Conservation (phyloP, 2,113 vertebrate genomes). For the Centropristis striata region DNA sequence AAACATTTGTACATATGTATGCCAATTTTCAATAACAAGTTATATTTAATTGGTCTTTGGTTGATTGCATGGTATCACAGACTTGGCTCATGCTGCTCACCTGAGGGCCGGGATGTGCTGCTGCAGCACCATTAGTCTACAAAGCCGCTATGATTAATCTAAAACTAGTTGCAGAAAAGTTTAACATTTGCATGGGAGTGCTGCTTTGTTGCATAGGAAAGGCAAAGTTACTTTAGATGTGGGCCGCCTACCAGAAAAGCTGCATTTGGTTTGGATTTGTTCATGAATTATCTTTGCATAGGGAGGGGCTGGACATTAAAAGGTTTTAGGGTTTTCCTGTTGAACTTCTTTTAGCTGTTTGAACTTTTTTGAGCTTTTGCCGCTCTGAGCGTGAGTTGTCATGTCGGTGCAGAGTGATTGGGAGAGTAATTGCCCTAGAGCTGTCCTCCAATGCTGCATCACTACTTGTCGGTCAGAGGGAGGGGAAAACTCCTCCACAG, state of each 20-base stretch:
- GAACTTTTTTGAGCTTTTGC: slow-evolving; percentile 43
- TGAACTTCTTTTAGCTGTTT: slow-evolving; percentile 16
- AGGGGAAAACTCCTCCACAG: slow-evolving; percentile 41
- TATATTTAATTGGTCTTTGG: neutral
- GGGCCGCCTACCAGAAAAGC: neutral
- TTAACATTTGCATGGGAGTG: neutral
- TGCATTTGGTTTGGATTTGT: slow-evolving; percentile 8
- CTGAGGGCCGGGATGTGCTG: slow-evolving; percentile 14
- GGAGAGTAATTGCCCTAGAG: slow-evolving; percentile 72
- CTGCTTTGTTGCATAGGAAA: neutral
- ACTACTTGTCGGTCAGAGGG: slow-evolving; percentile 24
- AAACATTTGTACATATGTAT: no score
- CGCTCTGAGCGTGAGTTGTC: slow-evolving; percentile 53
- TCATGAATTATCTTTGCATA: slow-evolving; percentile 1
- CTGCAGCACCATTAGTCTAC: neutral
- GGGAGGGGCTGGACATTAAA: neutral
- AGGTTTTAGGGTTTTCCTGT: slow-evolving; percentile 40
- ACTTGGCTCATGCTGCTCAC: slow-evolving; percentile 15
- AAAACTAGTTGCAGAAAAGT: slow-evolving; percentile 3
- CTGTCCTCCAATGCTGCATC: slow-evolving; percentile 71
- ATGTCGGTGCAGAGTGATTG: slow-evolving; percentile 55
- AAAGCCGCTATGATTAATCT: neutral
- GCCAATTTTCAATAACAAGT: no score
- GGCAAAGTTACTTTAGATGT: neutral
- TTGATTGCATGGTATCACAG: slow-evolving; percentile 14